A percentile compares a stretch with the other conserved stretches of the same genome.
phyloP scores from a whole-genome alignment of 2,113 vertebrate genomes.

The Anarhynchus alexandrinus region DNA sequence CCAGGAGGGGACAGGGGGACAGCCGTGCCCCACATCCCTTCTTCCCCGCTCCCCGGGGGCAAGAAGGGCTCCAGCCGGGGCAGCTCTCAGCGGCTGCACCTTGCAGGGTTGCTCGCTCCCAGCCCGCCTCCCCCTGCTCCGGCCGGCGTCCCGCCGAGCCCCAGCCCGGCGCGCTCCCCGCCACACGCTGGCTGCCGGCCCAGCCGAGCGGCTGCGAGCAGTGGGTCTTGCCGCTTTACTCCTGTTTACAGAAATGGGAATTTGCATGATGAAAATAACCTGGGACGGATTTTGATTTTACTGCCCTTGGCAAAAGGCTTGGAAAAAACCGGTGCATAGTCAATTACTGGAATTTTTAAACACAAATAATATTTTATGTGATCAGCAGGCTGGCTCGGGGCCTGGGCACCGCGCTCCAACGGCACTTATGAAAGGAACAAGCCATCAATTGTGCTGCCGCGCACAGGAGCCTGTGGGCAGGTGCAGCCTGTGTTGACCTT shows the following conservation, averaged over 20 bases:
- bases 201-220: not conserved
- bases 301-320: constrained; percentile 79
- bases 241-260: constrained; percentile 82
- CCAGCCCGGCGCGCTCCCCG: not conserved
- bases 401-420: constrained; percentile 76
- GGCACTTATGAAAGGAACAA: constrained; percentile 75
- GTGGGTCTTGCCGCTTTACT: constrained; percentile 14
- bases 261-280: constrained; percentile 85
- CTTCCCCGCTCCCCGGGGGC: no score
- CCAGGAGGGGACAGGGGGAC: not conserved
- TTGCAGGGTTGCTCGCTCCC: not conserved
- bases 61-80: not conserved
- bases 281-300: constrained; percentile 79
- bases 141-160: not conserved
- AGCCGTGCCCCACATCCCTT: not conserved
- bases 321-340: constrained; percentile 82
- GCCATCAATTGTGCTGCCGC: constrained; percentile 75
- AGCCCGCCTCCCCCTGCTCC: not conserved
- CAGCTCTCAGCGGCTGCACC: not conserved
- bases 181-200: not conserved
- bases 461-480: constrained; percentile 66
- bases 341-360: constrained; percentile 88
- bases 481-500: constrained; percentile 72
- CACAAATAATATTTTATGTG: constrained; percentile 88
- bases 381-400: constrained; percentile 79